A percentile compares a stretch with the other conserved stretches of the same genome.
Evolutionary conservation across 2,797 vertebrate genomes (phyloP).

Genomic region (Sebastes variabilis): DNA sequence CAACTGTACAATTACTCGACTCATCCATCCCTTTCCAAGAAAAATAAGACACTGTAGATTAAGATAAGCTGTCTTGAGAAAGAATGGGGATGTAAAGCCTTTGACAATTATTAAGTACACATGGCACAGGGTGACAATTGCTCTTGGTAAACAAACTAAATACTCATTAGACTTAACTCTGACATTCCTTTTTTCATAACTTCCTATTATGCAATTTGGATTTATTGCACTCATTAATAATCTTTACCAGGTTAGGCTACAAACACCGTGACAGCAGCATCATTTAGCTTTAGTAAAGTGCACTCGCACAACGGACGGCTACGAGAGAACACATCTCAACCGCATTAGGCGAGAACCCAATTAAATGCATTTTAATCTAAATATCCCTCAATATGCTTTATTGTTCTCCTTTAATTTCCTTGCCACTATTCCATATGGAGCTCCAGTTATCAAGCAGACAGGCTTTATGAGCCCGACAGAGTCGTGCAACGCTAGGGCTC

Average conservation of each 20-base stretch:
- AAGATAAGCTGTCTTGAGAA: conserved; percentile 63
- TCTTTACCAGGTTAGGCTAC: conserved; percentile 90
- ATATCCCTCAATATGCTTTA: conserved; percentile 75
- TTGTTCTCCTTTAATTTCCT: conserved; percentile 74
- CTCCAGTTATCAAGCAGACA: conserved; percentile 66
- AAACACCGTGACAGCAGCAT: conserved; percentile 87
- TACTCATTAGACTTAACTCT: conserved; percentile 70
- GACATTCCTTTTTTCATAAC: conserved; percentile 80
- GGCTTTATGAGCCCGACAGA: conserved; percentile 65
- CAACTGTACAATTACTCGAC: conserved; percentile 79
- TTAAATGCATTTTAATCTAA: conserved; percentile 83
- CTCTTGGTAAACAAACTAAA: conserved; percentile 80
- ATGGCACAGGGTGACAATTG: conserved; percentile 67
- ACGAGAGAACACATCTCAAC: conserved; percentile 83
- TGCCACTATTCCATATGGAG: conserved; percentile 69
- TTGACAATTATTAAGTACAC: conserved; percentile 84
- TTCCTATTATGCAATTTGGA: conserved; percentile 85
- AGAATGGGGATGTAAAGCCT: conserved; percentile 65
- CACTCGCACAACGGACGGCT: conserved; percentile 82
- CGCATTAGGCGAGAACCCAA: conserved; percentile 66
- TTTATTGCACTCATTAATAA: conserved; percentile 98
- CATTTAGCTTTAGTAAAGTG: conserved; percentile 87
- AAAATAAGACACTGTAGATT: conserved; percentile 73
- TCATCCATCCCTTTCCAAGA: conserved; percentile 73
- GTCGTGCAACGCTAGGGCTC: conserved; percentile 45